Conservation (phyloP, 2,888 invertebrate genomes). For the Pycnomerus fuliginosus region DNA sequence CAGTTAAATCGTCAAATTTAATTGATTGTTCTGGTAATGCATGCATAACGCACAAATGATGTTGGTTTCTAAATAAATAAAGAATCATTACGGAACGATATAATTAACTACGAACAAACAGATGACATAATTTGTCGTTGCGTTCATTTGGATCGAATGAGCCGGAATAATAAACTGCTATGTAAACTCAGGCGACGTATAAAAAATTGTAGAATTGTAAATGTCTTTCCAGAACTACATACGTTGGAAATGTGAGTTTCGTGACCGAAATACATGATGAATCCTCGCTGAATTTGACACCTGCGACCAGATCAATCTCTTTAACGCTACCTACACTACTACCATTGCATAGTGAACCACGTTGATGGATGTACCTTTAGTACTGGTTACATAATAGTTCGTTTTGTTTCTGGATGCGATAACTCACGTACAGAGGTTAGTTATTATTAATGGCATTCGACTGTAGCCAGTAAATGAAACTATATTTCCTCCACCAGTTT, state of each 20-base stretch:
- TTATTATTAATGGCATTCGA: constrained; percentile 26
- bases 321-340: constrained; percentile 11
- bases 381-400: constrained; percentile 27
- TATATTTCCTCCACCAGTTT: too few species aligned
- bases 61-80: background rate
- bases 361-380: constrained; percentile 21
- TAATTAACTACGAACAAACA: constrained; percentile 10
- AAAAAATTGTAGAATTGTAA: constrained; percentile 28
- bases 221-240: constrained; percentile 41
- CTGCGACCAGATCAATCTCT: constrained; percentile 45
- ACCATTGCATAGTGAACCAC: constrained; percentile 18
- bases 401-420: constrained; percentile 26
- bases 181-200: constrained; percentile 24
- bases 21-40: constrained; percentile 5
- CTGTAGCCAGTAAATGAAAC: too few species aligned
- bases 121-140: constrained; percentile 1
- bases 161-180: constrained; percentile 23
- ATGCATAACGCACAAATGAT: background rate
- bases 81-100: background rate
- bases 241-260: constrained; percentile 44
- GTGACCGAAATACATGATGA: constrained; percentile 43
- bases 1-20: constrained; percentile 10
- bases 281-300: constrained; percentile 42
- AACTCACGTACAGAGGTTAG: constrained; percentile 26
- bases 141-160: constrained; percentile 24